phyloP scores from a whole-genome alignment of 2,888 invertebrate species.

The Eilema depressum region DNA sequence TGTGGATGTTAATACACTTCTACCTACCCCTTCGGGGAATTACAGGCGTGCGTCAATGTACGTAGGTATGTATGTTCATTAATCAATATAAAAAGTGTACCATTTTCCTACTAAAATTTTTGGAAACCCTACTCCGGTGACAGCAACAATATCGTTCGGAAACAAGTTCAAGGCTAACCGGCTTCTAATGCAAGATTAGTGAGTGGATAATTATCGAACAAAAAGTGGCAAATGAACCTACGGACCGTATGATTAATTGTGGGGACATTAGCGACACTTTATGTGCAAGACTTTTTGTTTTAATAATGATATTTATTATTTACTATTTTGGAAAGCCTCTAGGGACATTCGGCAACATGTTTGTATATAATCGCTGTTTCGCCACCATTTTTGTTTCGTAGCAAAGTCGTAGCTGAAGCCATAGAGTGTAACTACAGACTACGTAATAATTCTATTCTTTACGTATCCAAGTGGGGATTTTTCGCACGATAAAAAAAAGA shows the following conservation, averaged over 20 bases:
- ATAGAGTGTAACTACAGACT: background rate
- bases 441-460: no score
- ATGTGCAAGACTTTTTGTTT: conserved; percentile 8
- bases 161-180: conserved; percentile 61
- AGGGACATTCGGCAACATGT: background rate
- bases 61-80: no score
- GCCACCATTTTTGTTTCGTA: background rate
- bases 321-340: background rate
- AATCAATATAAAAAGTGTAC: no score
- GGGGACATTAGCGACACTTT: conserved; percentile 22
- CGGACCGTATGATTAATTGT: conserved; percentile 23
- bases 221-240: conserved; percentile 39
- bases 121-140: conserved; percentile 49
- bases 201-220: conserved; percentile 33
- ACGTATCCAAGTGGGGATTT: no score
- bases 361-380: background rate
- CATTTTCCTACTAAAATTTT: background rate
- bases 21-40: no score
- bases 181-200: conserved; percentile 36
- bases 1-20: no score
- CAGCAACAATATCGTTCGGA: conserved; percentile 49
- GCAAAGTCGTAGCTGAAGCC: background rate
- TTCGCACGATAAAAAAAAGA: no score
- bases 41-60: no score
- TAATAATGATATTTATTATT: no score